A percentile compares a stretch with the other conserved stretches of the same genome.
These are phyloP conservation scores for Amphiprion ocellaris DNA, from an alignment of 2,113 vertebrate genomes.

Conservation along the genomic window DNA sequence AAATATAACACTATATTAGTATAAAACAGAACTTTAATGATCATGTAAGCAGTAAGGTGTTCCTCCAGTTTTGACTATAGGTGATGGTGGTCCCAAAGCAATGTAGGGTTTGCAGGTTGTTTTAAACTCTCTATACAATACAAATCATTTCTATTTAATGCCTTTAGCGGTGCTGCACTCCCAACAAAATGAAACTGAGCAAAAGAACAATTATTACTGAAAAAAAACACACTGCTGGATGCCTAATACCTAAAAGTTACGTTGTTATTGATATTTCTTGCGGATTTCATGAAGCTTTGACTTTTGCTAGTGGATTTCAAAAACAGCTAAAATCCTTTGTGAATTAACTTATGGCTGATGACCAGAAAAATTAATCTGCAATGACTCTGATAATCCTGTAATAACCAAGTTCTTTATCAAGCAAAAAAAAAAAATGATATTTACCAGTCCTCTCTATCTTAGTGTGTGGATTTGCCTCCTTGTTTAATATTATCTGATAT, in stretches of 20 bases:
- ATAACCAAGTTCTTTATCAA: not conserved
- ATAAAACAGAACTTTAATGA: not conserved
- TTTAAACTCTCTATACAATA: not conserved
- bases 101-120: not conserved
- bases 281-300: not conserved
- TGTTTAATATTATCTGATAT: no score
- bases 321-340: not conserved
- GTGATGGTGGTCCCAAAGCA: not conserved
- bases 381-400: not conserved
- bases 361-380: not conserved
- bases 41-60: not conserved
- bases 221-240: no score
- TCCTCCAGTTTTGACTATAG: not conserved
- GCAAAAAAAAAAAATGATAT: not conserved
- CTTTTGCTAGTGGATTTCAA: not conserved
- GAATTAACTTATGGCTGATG: not conserved
- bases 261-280: not conserved
- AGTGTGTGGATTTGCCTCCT: no score
- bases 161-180: not conserved
- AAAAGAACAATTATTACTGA: no score
- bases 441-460: no score
- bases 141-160: no score
- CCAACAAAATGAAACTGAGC: not conserved
- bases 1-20: not conserved
- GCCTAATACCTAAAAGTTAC: not conserved